These are phyloP conservation scores for Theonella swinhoei DNA, from an alignment of 37 sponge, comb jelly and placozoan species.

Conservation along the genomic window DNA sequence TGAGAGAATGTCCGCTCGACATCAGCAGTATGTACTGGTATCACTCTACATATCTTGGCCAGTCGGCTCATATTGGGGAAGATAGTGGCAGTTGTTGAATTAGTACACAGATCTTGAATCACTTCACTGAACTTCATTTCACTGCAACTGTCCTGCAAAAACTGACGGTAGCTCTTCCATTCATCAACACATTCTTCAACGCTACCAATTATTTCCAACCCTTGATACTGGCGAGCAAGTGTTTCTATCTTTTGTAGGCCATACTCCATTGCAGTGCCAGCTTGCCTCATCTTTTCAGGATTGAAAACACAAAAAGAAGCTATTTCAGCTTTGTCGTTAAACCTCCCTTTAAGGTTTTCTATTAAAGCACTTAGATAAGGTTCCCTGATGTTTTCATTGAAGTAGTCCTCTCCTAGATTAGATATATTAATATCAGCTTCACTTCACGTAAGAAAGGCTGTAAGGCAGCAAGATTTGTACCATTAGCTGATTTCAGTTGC, in stretches of 20 bases:
- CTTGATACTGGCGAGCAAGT: neutral
- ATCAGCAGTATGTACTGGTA: neutral
- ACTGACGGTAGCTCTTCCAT: neutral
- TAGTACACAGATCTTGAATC: neutral
- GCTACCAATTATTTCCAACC: neutral
- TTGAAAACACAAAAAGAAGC: slow-evolving; percentile 21
- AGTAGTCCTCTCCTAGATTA: slow-evolving; percentile 24
- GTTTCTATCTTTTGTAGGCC: neutral
- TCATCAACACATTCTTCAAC: neutral
- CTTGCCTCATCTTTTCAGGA: neutral
- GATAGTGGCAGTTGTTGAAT: neutral
- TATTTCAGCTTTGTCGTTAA: slow-evolving; percentile 10
- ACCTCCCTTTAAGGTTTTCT: slow-evolving; percentile 1
- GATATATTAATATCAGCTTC: slow-evolving; percentile 9
- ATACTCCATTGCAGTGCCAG: neutral
- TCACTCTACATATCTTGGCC: neutral
- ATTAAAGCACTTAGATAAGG: neutral
- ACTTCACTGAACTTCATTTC: neutral
- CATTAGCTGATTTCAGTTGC: slow-evolving; percentile 10
- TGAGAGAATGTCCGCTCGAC: neutral
- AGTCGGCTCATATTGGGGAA: neutral
- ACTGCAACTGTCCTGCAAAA: neutral
- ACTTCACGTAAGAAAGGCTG: neutral
- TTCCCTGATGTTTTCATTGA: neutral
- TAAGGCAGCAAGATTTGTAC: neutral